These are phyloP conservation scores for Procambarus clarkii DNA, from an alignment of 1,140 invertebrate genomes.

Conservation along the genomic window DNA sequence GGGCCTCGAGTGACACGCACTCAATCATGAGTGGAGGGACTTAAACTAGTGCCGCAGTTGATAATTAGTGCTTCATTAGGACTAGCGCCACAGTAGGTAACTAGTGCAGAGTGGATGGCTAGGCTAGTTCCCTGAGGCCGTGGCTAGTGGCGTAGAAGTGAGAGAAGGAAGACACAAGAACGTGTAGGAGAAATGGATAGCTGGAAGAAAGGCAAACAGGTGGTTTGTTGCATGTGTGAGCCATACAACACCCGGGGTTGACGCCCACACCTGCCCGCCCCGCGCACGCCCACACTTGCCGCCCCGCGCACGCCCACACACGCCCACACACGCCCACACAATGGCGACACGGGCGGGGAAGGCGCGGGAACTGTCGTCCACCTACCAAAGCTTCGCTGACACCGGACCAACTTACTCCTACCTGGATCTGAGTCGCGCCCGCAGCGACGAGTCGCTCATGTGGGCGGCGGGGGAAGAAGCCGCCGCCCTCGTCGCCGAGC, in stretches of 20 bases:
- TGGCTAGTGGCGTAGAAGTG: too few species aligned
- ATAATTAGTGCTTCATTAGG: not conserved
- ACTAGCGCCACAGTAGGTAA: not conserved
- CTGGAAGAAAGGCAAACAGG: not conserved
- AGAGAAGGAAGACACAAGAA: not conserved
- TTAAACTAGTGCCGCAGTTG: not conserved
- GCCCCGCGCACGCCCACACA: not conserved
- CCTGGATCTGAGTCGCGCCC: conserved; percentile 67
- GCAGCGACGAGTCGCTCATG: conserved; percentile 69
- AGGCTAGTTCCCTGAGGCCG: too few species aligned
- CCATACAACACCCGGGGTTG: not conserved
- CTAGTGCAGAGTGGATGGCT: too few species aligned
- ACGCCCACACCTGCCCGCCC: not conserved
- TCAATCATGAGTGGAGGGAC: too few species aligned
- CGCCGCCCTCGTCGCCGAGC: conserved; percentile 67
- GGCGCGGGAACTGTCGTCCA: conserved; percentile 63
- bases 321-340: not conserved
- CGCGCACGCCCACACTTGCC: not conserved
- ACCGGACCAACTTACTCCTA: conserved; percentile 65
- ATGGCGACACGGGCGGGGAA: conserved; percentile 62
- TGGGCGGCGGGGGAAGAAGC: conserved; percentile 70
- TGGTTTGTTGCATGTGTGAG: too few species aligned
- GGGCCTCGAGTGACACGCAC: too few species aligned
- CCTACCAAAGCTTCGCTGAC: conserved; percentile 70
- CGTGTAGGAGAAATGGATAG: not conserved